Evolutionary conservation across 2,888 invertebrate genomes (phyloP).

Genomic region (Xanthia icteritia): DNA sequence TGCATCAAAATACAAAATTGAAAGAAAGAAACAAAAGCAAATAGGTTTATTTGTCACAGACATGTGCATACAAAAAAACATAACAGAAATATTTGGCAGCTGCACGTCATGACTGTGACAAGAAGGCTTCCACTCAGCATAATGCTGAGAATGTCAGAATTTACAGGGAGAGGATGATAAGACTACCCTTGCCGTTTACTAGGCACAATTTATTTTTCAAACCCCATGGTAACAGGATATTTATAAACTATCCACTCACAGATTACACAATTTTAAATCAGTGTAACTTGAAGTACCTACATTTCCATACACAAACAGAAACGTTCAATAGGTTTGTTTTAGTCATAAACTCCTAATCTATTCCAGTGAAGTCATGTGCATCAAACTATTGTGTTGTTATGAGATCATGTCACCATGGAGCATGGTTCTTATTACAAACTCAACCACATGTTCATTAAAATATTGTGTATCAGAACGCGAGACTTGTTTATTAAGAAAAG

Average conservation of each 20-base stretch:
- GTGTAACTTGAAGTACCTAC: constrained; percentile 8
- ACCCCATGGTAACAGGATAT: not conserved
- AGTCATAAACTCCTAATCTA: constrained; percentile 26
- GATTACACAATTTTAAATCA: constrained; percentile 2
- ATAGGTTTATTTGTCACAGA: too few relatives aligned
- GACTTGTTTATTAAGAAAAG: not conserved
- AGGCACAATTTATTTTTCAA: constrained; percentile 1
- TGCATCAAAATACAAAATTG: too few relatives aligned
- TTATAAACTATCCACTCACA: not conserved
- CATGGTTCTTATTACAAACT: constrained; percentile 32
- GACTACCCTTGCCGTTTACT: not conserved
- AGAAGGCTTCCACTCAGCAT: too few relatives aligned
- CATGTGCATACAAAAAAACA: too few relatives aligned
- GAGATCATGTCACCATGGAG: constrained; percentile 32
- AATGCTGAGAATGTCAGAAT: too few relatives aligned
- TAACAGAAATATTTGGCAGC: too few relatives aligned
- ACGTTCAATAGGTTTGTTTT: constrained; percentile 27
- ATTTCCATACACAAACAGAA: constrained; percentile 50
- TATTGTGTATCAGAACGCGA: constrained; percentile 15
- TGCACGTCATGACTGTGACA: too few relatives aligned
- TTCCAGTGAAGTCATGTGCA: constrained; percentile 49
- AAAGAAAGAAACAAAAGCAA: too few relatives aligned
- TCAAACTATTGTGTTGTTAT: constrained; percentile 33
- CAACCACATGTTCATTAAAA: constrained; percentile 19
- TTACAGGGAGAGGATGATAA: too few relatives aligned